These are phyloP conservation scores for Cyrtorhinus lividipennis DNA, from an alignment of 1,140 invertebrate species.

Conservation along the genomic window DNA sequence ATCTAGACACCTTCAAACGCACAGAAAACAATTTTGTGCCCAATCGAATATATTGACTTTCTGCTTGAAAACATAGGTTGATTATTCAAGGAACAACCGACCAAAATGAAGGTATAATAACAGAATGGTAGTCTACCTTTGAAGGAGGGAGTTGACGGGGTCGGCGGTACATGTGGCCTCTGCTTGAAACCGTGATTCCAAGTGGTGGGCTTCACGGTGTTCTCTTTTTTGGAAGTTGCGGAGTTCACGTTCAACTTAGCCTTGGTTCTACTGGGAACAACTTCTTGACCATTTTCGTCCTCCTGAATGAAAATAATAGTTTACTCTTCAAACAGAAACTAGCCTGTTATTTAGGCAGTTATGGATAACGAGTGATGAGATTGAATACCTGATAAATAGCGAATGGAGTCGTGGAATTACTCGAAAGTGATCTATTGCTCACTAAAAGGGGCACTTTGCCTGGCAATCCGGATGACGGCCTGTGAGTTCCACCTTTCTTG, in stretches of 20 bases:
- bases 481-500: constrained; percentile 27
- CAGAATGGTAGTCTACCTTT: no score
- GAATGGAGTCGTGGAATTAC: background rate
- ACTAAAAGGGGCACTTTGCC: constrained; percentile 10
- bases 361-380: background rate
- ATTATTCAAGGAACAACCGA: no score
- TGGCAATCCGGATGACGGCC: constrained; percentile 13
- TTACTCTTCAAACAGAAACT: background rate
- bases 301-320: background rate
- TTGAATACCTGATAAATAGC: background rate
- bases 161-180: background rate
- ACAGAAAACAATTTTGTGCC: no score
- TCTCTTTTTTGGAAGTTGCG: constrained; percentile 35
- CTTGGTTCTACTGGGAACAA: background rate
- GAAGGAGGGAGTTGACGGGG: constrained; percentile 23
- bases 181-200: constrained; percentile 34
- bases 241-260: constrained; percentile 13
- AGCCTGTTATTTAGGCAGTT: background rate
- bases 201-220: constrained; percentile 42
- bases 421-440: background rate
- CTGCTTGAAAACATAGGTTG: no score
- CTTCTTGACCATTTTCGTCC: background rate
- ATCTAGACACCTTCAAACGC: no score
- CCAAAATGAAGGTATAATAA: no score
- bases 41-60: no score